Percentiles rank a stretch among this genome's conserved stretches.
Evolutionary conservation across 2,113 vertebrate species (phyloP).

Genomic region (Baryphthengus martii): DNA sequence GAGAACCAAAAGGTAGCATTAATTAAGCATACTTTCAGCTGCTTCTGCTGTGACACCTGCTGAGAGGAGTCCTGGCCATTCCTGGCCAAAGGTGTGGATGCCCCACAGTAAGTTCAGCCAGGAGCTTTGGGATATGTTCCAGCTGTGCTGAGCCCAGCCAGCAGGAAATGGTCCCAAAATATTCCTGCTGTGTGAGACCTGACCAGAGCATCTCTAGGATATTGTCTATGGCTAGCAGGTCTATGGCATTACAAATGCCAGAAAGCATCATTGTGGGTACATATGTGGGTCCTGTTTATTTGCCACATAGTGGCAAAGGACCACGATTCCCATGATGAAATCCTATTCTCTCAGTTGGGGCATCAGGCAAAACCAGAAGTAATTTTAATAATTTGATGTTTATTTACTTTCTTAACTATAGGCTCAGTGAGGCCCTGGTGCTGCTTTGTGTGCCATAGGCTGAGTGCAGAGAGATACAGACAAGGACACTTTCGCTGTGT

Average conservation of each 20-base stretch:
- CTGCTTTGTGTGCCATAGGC: neutral
- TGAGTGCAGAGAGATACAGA: neutral
- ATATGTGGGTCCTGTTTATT: neutral
- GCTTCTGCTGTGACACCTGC: neutral
- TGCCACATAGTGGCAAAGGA: neutral
- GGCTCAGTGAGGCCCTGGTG: neutral
- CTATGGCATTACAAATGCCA: neutral
- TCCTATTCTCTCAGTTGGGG: neutral
- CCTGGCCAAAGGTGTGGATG: neutral
- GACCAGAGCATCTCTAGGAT: neutral
- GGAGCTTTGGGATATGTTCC: neutral
- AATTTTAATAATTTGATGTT: neutral
- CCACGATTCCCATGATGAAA: too few species aligned
- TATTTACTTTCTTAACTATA: neutral
- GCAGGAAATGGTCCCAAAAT: neutral
- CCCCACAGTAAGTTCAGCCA: neutral
- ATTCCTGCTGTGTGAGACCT: neutral
- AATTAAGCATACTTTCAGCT: neutral
- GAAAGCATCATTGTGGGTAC: neutral
- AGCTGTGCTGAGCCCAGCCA: neutral
- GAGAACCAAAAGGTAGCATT: neutral
- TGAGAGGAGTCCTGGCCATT: neutral
- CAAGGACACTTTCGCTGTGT: neutral
- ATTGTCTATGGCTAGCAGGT: neutral
- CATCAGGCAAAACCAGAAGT: neutral